These are phyloP conservation scores for Hybos culiciformis DNA, from an alignment of 2,888 invertebrate genomes.

Conservation along the genomic window DNA sequence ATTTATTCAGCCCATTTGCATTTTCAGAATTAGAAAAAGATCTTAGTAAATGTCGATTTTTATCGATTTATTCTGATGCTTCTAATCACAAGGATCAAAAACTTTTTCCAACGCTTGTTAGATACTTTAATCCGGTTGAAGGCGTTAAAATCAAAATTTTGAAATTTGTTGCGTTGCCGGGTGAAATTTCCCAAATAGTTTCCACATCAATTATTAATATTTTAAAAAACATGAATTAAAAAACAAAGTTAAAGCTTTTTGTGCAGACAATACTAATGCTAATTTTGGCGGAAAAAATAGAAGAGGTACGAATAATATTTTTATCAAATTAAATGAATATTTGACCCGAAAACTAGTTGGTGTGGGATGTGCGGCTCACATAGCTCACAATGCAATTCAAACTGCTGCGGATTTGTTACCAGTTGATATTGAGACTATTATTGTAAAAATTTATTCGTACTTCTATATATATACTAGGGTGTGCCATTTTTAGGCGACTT, in stretches of 20 bases:
- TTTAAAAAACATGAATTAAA: neutral
- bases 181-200: constrained; percentile 1
- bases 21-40: constrained; percentile 8
- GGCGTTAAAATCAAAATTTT: neutral
- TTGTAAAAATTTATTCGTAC: neutral
- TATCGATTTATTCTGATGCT: constrained; percentile 5
- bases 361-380: constrained; percentile 10
- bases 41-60: constrained; percentile 12
- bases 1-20: constrained; percentile 3
- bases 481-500: no score
- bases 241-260: neutral
- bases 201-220: neutral
- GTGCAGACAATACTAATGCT: neutral
- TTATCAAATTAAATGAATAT: neutral
- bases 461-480: constrained; percentile 3
- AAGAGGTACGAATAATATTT: neutral
- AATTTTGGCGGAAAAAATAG: constrained; percentile 1
- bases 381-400: constrained; percentile 6
- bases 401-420: constrained; percentile 15
- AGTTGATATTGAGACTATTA: constrained; percentile 13
- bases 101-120: constrained; percentile 5
- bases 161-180: neutral
- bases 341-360: neutral
- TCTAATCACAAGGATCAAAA: constrained; percentile 8
- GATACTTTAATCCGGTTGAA: constrained; percentile 3